These are phyloP conservation scores for Goniozus legneri DNA, from an alignment of 1,140 invertebrate genomes.

Conservation along the genomic window DNA sequence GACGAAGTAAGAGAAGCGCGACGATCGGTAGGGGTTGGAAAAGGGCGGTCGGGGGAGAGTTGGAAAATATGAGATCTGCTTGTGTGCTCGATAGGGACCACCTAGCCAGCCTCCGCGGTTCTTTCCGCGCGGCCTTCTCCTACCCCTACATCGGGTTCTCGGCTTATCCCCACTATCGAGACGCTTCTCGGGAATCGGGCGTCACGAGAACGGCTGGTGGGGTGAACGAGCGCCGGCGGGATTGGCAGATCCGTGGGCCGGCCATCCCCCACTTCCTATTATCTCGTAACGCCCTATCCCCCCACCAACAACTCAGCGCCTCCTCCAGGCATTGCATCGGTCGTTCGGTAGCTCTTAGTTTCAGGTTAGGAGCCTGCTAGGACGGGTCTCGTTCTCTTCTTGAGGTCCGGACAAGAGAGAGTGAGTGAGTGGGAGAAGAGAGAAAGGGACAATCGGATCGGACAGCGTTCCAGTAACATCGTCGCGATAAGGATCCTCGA, in stretches of 20 bases:
- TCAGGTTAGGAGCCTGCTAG: conserved; percentile 57
- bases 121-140: conserved; percentile 35
- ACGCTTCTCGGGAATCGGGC: conserved; percentile 24
- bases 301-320: conserved; percentile 39
- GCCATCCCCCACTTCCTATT: conserved; percentile 34
- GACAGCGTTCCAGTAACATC: too few species aligned
- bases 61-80: conserved; percentile 47
- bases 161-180: conserved; percentile 25
- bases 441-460: too few species aligned
- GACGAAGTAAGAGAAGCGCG: conserved; percentile 17
- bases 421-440: too few species aligned
- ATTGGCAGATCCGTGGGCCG: conserved; percentile 40
- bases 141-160: conserved; percentile 18
- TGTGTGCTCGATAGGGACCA: conserved; percentile 46
- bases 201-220: conserved; percentile 23
- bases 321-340: conserved; percentile 53
- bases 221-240: conserved; percentile 13
- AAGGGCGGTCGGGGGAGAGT: conserved; percentile 50
- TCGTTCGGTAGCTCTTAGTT: conserved; percentile 55
- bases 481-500: too few species aligned
- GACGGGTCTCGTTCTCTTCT: conserved; percentile 51
- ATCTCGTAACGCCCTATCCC: conserved; percentile 30
- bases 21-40: conserved; percentile 53
- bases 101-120: conserved; percentile 53
- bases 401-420: conserved; percentile 20